Base-by-base conservation (phyloP, 2,797 vertebrate genomes). In the Phoebastria nigripes region DNA sequence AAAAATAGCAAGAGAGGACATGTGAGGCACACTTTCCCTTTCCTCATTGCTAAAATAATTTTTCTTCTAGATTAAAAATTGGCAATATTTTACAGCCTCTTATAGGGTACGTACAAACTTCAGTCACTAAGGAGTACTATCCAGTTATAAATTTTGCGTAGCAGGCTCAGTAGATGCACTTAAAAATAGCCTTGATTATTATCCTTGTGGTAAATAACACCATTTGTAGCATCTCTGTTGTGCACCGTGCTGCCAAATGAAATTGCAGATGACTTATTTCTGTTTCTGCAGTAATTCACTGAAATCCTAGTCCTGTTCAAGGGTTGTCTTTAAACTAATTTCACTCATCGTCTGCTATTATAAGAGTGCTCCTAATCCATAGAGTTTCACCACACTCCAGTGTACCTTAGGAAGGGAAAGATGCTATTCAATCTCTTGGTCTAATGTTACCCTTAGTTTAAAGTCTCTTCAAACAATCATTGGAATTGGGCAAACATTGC, bases 401-500 rank as follows among this genome's bases (percentile, higher is more conserved):
- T 11, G 26, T 67, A 33, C 26, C 52, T 89, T 65, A 66, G 29
- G 77, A 95, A 87, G 25, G 74, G 42, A 88, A 46, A 83, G 61
- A 88, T 0, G 35, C 28, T 49, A 81, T 74, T 81, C 11, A 21
- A 42, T 87, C 84, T 67, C 69, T 56, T 33, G 20, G 39, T 93
- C 63, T 96, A 69, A 96, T 33, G 67, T 86, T 94, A 87, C 79
- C 61, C 52, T 39, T 69, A 72, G 58, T 63, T 93, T 87, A 93
- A 82, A 95, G 78, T 94, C 29, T 65, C 66, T 93, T 96, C 58
- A 95, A 92, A 94, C 33, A 90, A 15, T 92, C 82, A 59, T 14
- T 71, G 82, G 49, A 79, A 87, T 25, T 2, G 7, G 22, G 56
- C 56, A 58, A 58, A 58, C 56, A 55, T 4, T 52, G 89, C 87